Conservation (phyloP, 2,888 invertebrate species). For the Dynastes tityus region DNA sequence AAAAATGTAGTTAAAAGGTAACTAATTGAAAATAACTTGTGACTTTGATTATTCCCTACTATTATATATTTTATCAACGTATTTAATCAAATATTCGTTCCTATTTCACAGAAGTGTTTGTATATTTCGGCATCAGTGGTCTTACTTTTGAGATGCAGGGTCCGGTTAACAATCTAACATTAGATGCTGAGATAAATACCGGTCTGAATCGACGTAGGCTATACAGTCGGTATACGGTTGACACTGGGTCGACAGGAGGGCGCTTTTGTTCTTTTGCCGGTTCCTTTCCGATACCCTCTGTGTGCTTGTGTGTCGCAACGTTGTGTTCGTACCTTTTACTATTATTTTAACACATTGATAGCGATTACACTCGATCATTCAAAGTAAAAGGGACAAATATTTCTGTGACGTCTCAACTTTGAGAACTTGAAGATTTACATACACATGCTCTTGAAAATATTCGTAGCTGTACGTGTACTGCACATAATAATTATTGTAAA, state of each 20-base stretch:
- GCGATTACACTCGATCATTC: slow-evolving; percentile 13
- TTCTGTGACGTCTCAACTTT: background rate
- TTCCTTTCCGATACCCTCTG: slow-evolving; percentile 57
- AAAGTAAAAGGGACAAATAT: background rate
- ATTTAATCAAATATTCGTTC: slow-evolving; percentile 5
- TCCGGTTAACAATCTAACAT: slow-evolving; percentile 59
- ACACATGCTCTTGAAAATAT: too few relatives aligned
- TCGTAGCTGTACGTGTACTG: too few relatives aligned
- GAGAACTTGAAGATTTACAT: too few relatives aligned
- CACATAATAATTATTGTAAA: too few relatives aligned
- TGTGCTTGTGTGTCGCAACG: slow-evolving; percentile 12
- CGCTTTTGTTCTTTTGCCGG: slow-evolving; percentile 62
- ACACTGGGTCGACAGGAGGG: slow-evolving; percentile 65
- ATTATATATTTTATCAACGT: too few relatives aligned
- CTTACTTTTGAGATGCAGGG: slow-evolving; percentile 52
- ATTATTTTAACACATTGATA: slow-evolving; percentile 20
- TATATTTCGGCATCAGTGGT: slow-evolving; percentile 53
- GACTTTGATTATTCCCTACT: too few relatives aligned
- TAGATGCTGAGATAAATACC: slow-evolving; percentile 65
- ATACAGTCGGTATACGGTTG: slow-evolving; percentile 59
- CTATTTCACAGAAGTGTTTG: slow-evolving; percentile 24
- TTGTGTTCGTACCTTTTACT: background rate
- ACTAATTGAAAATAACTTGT: too few relatives aligned
- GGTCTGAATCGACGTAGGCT: slow-evolving; percentile 54
- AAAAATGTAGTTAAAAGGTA: too few relatives aligned